Base-by-base conservation (phyloP, 2,797 vertebrate genomes). In the Stomatorhinus walkeri region DNA sequence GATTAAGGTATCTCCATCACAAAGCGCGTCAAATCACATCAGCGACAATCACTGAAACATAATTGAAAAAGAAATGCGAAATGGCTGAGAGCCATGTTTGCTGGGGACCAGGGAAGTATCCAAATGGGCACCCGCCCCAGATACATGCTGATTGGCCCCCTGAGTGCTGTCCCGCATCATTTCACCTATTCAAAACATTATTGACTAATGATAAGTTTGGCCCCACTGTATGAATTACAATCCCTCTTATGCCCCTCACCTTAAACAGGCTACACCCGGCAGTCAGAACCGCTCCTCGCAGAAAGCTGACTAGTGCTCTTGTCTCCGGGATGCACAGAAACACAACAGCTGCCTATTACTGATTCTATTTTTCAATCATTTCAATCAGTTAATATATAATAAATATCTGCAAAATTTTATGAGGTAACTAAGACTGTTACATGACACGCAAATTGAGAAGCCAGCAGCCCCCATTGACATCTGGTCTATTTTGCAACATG, bases 1-100 rank as follows among this genome's bases (percentile, higher is more conserved):
- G 85, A 87, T 56, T 87, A 87, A 59, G 85, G 85, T 56, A 40
- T 87, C 52, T 87, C 32, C 51, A 59, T 87, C 49, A 87, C 51
- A 56, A 59, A 56, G 52, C 16, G 1, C 32, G 19, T 87, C 36
- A 59, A 51, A 87, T 59, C 52, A 19, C 51, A 87, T 87, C 24
- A 56, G 52, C 32, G 14, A 56, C 52, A 10, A 56, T 87, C 52
- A 87, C 28, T 1, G 28, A 87, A 87, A 43, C 52, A n/a, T 87
- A 87, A 87, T 87, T 36, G 51, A 32, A 56, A 59, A 36, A 87
- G 85, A 40, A 59, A 32, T 40, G 85, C 7, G 1, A 87, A 87
- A 87, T 9, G 22, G 46, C 43, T 84, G 81, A 22, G 16, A 14
- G n/a, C 16, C n/a, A 24, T n/a, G 24, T 28, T 54, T 87, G 16